Evolutionary conservation across 2,797 vertebrate species (phyloP).

Genomic region (Protonibea diacanthus): DNA sequence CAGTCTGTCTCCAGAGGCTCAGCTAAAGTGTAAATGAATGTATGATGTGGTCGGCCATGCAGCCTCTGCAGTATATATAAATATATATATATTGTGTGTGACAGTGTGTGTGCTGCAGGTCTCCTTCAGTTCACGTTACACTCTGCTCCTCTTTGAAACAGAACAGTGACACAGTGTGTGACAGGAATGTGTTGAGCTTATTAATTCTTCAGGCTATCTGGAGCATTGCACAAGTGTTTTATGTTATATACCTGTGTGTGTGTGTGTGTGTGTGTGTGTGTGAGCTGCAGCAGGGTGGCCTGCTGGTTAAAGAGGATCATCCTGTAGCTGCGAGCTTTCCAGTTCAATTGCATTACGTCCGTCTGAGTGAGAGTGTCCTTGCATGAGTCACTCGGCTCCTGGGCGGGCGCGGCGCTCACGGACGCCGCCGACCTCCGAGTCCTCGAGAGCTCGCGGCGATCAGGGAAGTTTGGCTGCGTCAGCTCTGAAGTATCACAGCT

Average conservation of each 20-base stretch:
- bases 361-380: conserved; percentile 36
- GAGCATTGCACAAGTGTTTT: conserved; percentile 47
- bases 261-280: conserved; percentile 8
- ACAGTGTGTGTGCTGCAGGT: no score
- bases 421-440: conserved; percentile 13
- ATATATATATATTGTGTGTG: no score
- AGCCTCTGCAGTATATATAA: no score
- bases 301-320: conserved; percentile 40
- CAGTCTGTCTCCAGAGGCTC: no score
- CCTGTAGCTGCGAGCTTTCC: conserved; percentile 39
- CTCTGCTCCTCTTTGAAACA: conserved; percentile 58
- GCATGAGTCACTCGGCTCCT: conserved; percentile 24
- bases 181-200: conserved; percentile 48
- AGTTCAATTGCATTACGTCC: conserved; percentile 33
- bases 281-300: conserved; percentile 33
- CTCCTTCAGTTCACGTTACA: conserved; percentile 33
- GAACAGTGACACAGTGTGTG: conserved; percentile 48
- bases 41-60: no score
- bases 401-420: neutral
- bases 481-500: neutral
- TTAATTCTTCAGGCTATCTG: conserved; percentile 56
- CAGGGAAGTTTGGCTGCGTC: neutral
- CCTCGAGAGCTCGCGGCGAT: neutral
- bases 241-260: conserved; percentile 27
- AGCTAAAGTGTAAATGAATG: no score